Evolutionary conservation across 1,140 invertebrate genomes (phyloP).

Genomic region (Potamilus streckersoni): DNA sequence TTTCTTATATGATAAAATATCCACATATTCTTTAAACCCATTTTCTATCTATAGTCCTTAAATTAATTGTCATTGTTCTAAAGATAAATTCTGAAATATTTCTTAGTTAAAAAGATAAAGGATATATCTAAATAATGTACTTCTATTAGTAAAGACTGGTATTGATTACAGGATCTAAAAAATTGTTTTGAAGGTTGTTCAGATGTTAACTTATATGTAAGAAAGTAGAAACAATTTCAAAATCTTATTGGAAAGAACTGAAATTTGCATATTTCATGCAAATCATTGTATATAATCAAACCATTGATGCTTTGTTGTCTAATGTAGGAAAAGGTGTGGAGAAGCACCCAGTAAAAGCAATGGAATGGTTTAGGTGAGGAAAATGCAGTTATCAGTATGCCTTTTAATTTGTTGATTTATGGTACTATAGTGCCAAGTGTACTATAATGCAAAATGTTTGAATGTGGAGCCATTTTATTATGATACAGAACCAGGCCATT

Average conservation of each 20-base stretch:
- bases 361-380: conserved; percentile 72
- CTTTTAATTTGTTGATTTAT: too few species aligned
- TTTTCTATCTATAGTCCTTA: not conserved
- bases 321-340: conserved; percentile 68
- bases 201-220: not conserved
- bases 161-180: not conserved
- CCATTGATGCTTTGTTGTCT: conserved; percentile 7
- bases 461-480: too few species aligned
- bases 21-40: not conserved
- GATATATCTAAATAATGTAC: too few species aligned
- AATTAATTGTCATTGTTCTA: too few species aligned
- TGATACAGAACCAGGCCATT: too few species aligned
- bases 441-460: too few species aligned
- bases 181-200: not conserved
- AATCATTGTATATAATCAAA: too few species aligned
- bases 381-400: not conserved
- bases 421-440: too few species aligned
- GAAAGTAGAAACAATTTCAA: conserved; percentile 3
- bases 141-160: too few species aligned
- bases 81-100: too few species aligned
- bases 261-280: too few species aligned
- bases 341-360: conserved; percentile 68
- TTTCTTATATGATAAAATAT: not conserved
- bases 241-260: not conserved
- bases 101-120: too few species aligned